A percentile compares a stretch with the other conserved stretches of the same genome.
Evolutionary conservation across 2,888 invertebrate genomes (phyloP).

Genomic region (Pristionchus entomophagus): DNA sequence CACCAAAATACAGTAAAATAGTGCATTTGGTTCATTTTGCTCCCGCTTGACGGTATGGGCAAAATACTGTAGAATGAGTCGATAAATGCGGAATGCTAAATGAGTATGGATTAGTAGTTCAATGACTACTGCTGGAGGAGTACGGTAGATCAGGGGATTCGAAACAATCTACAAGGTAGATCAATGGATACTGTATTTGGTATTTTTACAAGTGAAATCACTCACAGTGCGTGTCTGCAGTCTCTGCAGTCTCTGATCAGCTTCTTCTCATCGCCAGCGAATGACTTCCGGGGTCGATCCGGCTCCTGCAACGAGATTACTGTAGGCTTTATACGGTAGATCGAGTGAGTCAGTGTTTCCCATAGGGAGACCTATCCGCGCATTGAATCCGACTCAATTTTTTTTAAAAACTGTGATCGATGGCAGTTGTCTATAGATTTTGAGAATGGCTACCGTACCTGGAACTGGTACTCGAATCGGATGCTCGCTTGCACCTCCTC

Average conservation of each 20-base stretch:
- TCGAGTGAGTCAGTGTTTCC: too few relatives aligned
- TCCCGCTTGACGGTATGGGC: too few relatives aligned
- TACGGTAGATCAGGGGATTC: neutral
- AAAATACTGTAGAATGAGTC: neutral
- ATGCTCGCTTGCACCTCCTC: conserved; percentile 51
- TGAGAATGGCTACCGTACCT: neutral
- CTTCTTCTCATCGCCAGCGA: conserved; percentile 35
- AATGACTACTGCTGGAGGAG: neutral
- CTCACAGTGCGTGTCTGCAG: conserved; percentile 39
- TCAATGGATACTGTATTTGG: neutral
- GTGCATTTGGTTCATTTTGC: too few relatives aligned
- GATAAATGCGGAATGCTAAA: too few relatives aligned
- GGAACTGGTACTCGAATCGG: conserved; percentile 51
- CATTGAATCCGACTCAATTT: neutral
- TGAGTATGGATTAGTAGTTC: too few relatives aligned
- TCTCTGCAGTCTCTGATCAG: conserved; percentile 41
- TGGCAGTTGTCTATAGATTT: neutral
- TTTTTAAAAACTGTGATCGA: too few relatives aligned
- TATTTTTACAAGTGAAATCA: too few relatives aligned
- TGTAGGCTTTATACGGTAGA: too few relatives aligned
- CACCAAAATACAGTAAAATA: too few relatives aligned
- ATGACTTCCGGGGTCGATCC: neutral
- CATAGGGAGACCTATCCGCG: neutral
- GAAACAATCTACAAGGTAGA: neutral
- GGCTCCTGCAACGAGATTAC: neutral